Base-by-base conservation (phyloP, 2,888 invertebrate species). In the Liodrosophila aerea region DNA sequence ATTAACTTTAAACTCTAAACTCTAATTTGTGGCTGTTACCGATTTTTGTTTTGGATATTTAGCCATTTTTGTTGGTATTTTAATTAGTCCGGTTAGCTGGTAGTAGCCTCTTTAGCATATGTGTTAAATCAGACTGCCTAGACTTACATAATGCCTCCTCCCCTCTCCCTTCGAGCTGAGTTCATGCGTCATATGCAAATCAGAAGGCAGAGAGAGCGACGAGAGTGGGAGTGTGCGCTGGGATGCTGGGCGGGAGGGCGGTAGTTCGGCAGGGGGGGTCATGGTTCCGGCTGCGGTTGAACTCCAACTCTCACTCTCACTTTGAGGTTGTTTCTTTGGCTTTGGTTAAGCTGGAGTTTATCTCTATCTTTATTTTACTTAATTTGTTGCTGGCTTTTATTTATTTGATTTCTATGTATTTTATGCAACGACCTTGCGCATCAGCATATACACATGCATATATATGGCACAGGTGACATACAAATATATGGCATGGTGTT, bases 391-490 rank as follows among this genome's bases (percentile, higher is more conserved):
- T 31, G 43, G 22, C 45, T 54, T 64, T 70, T 78, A 63, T 77
- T 83, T 83, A 85, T 83, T 78, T 54, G 67, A 75, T 64, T 77
- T 84, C 72, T 81, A 81, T 86, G 73, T 74, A 84, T 80, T 81
- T 81, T 86, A 81, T 81, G 81, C 81, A 81, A 86, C 86, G 81
- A 81, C 81, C 81, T 81, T 81, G 81, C 85, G 43, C 65, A 64
- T 60, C 82, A n/a, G 51, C 71, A 84, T 65, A 72, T 36, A 53
- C 64, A 43, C 45, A 22, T 9, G 5, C 22, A 16, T 16, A 9
- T 12, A 5, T 29, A 11, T n/a, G n/a, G n/a, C n/a, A n/a, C n/a
- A n/a, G n/a, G n/a, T n/a, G n/a, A n/a, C n/a, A n/a, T 15, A 13
- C 13, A 16, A 4, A 1, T 39, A 27, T 36, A 22, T 7, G 44